Evolutionary conservation across 2,797 vertebrate genomes (phyloP).

Genomic region (Lepus oiostolus): DNA sequence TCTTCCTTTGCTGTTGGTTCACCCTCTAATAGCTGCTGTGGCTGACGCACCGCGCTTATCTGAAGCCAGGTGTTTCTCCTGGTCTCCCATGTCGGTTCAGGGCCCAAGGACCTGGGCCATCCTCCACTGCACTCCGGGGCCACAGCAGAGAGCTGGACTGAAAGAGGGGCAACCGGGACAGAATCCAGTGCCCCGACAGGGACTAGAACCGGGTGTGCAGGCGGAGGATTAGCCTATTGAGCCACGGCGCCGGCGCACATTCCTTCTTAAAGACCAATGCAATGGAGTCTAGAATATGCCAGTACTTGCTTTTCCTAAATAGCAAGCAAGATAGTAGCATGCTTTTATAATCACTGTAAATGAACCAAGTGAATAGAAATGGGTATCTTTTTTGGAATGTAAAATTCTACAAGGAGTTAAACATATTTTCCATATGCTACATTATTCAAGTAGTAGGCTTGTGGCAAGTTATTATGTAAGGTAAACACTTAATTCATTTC

Average conservation of each 20-base stretch:
- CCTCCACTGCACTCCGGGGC: too few species aligned
- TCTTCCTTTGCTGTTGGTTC: too few species aligned
- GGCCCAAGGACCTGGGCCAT: too few species aligned
- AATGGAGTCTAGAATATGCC: background rate
- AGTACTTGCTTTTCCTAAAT: constrained; percentile 57
- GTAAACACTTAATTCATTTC: constrained; percentile 64
- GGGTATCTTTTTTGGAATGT: constrained; percentile 26
- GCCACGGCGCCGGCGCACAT: background rate
- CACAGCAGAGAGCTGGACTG: too few species aligned
- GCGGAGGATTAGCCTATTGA: too few species aligned
- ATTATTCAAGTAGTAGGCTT: constrained; percentile 46
- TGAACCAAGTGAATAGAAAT: constrained; percentile 50
- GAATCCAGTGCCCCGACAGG: too few species aligned
- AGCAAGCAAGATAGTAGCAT: constrained; percentile 36
- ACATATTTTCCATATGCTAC: constrained; percentile 70
- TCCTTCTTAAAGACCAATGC: background rate
- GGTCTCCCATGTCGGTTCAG: too few species aligned
- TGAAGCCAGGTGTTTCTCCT: too few species aligned
- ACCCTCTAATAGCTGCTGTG: too few species aligned
- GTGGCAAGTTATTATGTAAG: constrained; percentile 57
- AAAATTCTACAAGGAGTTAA: constrained; percentile 57
- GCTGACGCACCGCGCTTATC: too few species aligned
- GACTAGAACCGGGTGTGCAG: too few species aligned
- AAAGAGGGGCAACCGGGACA: too few species aligned
- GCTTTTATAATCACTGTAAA: constrained; percentile 62